These are phyloP conservation scores for Hippocampus barbouri DNA, from an alignment of 2,113 vertebrate genomes.

Conservation along the genomic window DNA sequence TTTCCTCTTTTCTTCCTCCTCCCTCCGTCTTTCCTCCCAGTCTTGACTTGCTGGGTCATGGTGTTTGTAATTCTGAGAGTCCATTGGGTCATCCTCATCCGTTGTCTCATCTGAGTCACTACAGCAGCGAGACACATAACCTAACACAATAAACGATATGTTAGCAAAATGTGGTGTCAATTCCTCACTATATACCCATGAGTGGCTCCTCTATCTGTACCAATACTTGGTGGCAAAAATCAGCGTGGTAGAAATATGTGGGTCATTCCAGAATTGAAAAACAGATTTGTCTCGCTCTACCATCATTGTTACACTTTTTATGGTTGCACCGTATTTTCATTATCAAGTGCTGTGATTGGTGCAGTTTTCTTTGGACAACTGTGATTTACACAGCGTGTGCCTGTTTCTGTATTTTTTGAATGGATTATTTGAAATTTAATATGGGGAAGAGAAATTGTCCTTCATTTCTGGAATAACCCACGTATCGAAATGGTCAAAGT, in stretches of 20 bases:
- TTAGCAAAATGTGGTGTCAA: neutral
- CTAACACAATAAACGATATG: slow-evolving; percentile 57
- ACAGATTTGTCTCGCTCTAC: neutral
- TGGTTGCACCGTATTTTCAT: neutral
- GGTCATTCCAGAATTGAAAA: slow-evolving; percentile 1
- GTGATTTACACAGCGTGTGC: no score
- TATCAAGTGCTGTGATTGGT: neutral
- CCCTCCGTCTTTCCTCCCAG: slow-evolving; percentile 63
- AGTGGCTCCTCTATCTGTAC: slow-evolving; percentile 37
- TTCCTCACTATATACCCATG: neutral
- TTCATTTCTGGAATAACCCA: neutral
- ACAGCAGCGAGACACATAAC: slow-evolving; percentile 86
- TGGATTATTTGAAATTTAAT: neutral
- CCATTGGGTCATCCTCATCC: slow-evolving; percentile 78
- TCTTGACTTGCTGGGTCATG: slow-evolving; percentile 58
- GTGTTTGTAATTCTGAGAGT: slow-evolving; percentile 57
- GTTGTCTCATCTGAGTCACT: slow-evolving; percentile 91
- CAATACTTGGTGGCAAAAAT: slow-evolving; percentile 50
- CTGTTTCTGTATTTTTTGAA: neutral
- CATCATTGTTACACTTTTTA: neutral
- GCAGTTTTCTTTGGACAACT: neutral
- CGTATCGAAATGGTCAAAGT: slow-evolving; percentile 43
- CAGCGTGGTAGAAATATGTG: slow-evolving; percentile 35
- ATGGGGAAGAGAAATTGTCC: neutral
- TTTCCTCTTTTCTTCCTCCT: slow-evolving; percentile 50